Conservation (phyloP, 2,113 vertebrate species). For the Poecilia latipinna region DNA sequence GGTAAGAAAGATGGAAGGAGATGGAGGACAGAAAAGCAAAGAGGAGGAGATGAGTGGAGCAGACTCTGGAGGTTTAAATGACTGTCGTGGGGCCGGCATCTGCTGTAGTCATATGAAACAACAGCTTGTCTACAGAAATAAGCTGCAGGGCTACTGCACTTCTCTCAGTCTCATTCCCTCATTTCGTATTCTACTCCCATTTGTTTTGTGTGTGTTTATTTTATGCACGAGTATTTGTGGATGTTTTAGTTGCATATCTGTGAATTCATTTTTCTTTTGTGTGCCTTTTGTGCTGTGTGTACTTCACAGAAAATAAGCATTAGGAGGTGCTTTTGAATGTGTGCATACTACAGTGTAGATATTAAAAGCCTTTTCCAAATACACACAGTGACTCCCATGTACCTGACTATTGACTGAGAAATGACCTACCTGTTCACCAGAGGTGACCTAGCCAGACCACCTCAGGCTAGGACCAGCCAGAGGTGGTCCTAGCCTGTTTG, state of each 20-base stretch:
- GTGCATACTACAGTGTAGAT: conserved; percentile 16
- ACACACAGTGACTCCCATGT: conserved; percentile 62
- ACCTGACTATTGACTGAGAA: conserved; percentile 66
- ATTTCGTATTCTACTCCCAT: conserved; percentile 17
- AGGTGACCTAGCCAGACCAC: no score
- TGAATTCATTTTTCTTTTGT: conserved; percentile 10
- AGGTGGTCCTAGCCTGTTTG: no score
- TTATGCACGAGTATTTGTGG: neutral
- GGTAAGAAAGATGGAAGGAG: neutral
- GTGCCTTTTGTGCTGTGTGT: neutral
- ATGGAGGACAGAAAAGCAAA: conserved; percentile 29
- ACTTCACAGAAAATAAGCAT: neutral
- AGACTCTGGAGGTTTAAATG: conserved; percentile 71
- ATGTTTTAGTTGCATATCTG: neutral
- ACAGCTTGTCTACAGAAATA: conserved; percentile 73
- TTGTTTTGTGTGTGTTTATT: conserved; percentile 52
- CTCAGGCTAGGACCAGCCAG: no score
- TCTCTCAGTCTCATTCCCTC: conserved; percentile 53
- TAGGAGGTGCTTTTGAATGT: neutral
- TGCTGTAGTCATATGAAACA: conserved; percentile 74
- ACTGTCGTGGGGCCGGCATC: conserved; percentile 56
- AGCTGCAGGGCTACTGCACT: conserved; percentile 70
- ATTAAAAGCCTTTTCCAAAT: conserved; percentile 31
- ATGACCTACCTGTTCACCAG: conserved; percentile 58
- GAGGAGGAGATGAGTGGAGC: conserved; percentile 43